These are phyloP conservation scores for Enteromius mattozi DNA, from an alignment of 2,797 vertebrate genomes.

Conservation along the genomic window DNA sequence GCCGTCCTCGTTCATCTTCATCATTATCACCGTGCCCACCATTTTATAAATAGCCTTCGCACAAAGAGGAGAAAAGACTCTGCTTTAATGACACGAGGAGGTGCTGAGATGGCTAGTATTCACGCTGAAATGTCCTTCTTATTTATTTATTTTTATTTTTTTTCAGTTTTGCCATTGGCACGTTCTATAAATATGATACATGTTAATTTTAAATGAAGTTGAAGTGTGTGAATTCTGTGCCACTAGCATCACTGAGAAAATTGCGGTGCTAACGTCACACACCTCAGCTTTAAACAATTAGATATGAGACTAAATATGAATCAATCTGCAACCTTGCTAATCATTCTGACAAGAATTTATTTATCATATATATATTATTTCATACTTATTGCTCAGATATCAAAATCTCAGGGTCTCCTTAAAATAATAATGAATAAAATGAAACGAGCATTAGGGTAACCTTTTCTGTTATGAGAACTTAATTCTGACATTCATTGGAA, in stretches of 20 bases:
- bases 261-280: background rate
- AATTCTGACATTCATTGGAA: no score
- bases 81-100: background rate
- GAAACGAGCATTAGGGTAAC: background rate
- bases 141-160: background rate
- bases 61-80: conserved; percentile 59
- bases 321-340: background rate
- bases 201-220: background rate
- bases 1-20: conserved; percentile 98
- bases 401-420: background rate
- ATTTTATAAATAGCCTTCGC: conserved; percentile 96
- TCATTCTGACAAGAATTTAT: background rate
- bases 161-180: background rate
- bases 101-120: background rate
- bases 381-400: background rate
- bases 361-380: background rate
- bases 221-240: conserved; percentile 7
- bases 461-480: no score
- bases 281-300: background rate
- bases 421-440: background rate
- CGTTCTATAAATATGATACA: background rate
- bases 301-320: background rate
- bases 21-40: conserved; percentile 99
- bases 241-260: background rate
- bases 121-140: background rate